Conservation (phyloP, 2,888 invertebrate species). For the Bombylius major region DNA sequence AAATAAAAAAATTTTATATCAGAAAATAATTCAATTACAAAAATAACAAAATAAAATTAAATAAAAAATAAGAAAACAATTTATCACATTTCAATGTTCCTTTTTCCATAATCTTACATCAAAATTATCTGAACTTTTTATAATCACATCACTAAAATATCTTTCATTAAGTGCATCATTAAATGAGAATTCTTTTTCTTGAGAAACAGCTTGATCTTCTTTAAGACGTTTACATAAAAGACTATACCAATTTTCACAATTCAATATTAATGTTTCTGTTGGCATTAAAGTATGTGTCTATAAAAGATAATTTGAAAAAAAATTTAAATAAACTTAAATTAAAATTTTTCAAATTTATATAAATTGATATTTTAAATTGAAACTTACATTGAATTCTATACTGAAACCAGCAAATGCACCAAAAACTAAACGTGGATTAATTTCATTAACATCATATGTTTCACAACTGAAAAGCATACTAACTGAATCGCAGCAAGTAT, state of each 20-base stretch:
- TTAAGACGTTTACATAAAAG: constrained; percentile 46
- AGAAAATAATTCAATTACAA: too few species aligned
- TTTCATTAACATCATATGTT: constrained; percentile 46
- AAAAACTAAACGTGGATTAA: constrained; percentile 39
- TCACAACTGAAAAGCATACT: constrained; percentile 53
- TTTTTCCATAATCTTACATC: constrained; percentile 17
- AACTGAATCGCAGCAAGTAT: constrained; percentile 29
- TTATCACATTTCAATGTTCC: too few species aligned
- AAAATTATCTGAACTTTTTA: constrained; percentile 26
- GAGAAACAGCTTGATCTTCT: constrained; percentile 36
- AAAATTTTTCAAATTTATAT: neutral
- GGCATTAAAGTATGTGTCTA: constrained; percentile 41
- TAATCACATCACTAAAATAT: constrained; percentile 46
- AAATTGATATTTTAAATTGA: neutral
- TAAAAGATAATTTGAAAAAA: neutral
- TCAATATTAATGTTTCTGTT: constrained; percentile 42
- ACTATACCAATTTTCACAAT: constrained; percentile 50
- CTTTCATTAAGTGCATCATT: constrained; percentile 51
- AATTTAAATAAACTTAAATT: neutral
- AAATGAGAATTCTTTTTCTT: constrained; percentile 47
- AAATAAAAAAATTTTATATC: too few species aligned
- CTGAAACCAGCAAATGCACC: constrained; percentile 52
- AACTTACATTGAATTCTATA: constrained; percentile 45
- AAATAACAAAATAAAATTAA: too few species aligned
- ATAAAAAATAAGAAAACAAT: too few species aligned